Evolutionary conservation across 2,888 invertebrate species (phyloP).

Genomic region (Caenorhabditis becei): DNA sequence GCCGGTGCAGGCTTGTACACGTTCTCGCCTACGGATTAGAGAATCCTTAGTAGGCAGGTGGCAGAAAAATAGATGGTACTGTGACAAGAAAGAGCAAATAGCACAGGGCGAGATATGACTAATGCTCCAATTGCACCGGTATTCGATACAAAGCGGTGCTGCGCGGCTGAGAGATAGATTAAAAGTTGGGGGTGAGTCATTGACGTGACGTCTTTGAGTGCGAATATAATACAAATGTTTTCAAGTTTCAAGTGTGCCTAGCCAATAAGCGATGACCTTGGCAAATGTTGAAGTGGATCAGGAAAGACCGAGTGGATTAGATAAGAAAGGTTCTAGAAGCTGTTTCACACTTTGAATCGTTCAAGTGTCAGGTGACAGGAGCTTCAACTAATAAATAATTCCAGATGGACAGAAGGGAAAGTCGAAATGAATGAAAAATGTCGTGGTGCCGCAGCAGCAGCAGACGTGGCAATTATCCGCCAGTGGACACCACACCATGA

Average conservation of each 20-base stretch:
- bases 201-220: slow-evolving; percentile 10
- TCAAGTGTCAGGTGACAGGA: neutral
- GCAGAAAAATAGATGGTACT: neutral
- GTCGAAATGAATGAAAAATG: slow-evolving; percentile 55
- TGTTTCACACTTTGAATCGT: neutral
- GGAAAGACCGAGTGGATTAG: neutral
- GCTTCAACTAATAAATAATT: slow-evolving; percentile 18
- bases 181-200: slow-evolving; percentile 6
- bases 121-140: slow-evolving; percentile 11
- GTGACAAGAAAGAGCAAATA: slow-evolving; percentile 5
- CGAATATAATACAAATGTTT: neutral
- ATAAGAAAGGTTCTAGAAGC: neutral
- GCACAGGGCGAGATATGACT: slow-evolving; percentile 9
- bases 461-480: slow-evolving; percentile 53
- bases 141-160: neutral
- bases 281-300: slow-evolving; percentile 17
- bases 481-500: slow-evolving; percentile 20
- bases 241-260: slow-evolving; percentile 11
- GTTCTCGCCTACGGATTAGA: neutral
- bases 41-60: neutral
- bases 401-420: slow-evolving; percentile 37
- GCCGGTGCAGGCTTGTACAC: slow-evolving; percentile 7
- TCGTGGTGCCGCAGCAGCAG: slow-evolving; percentile 5
- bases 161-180: slow-evolving; percentile 9
- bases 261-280: neutral